These are phyloP conservation scores for Metridium senile DNA, from an alignment of 92 coral and sea anemone genomes.

Conservation along the genomic window DNA sequence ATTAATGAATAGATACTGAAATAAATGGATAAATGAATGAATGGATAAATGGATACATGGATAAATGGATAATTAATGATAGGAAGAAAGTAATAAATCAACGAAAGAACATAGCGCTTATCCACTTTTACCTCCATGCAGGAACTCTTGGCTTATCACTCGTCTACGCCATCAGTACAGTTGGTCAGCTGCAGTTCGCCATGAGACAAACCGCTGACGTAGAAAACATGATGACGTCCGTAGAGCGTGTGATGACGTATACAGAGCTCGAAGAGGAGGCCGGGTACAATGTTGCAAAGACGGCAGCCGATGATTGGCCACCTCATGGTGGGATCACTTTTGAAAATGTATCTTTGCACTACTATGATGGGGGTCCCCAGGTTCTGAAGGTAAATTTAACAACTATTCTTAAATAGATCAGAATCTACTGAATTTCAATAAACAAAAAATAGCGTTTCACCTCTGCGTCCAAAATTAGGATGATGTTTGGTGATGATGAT, in stretches of 20 bases:
- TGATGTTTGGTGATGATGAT: no score
- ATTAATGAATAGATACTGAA: background rate
- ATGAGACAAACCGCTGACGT: slow-evolving; percentile 93
- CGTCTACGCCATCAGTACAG: slow-evolving; percentile 95
- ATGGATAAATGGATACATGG: background rate
- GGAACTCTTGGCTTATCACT: slow-evolving; percentile 87
- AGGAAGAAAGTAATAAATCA: background rate
- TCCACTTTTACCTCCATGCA: slow-evolving; percentile 22
- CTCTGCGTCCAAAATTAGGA: no score
- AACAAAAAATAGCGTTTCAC: no score
- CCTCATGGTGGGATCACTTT: slow-evolving; percentile 78
- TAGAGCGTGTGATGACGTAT: slow-evolving; percentile 89
- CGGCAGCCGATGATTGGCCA: slow-evolving; percentile 91
- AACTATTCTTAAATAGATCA: no score
- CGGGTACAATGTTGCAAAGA: slow-evolving; percentile 61
- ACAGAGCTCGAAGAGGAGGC: slow-evolving; percentile 82
- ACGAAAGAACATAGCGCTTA: background rate
- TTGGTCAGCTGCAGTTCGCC: slow-evolving; percentile 96
- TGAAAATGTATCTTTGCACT: slow-evolving; percentile 76
- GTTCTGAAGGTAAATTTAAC: slow-evolving; percentile 44
- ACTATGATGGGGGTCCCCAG: slow-evolving; percentile 88
- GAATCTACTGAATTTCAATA: no score
- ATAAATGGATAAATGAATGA: background rate
- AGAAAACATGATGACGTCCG: slow-evolving; percentile 94
- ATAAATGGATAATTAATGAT: no score